Conservation (phyloP, 2,797 vertebrate genomes). For the Scolopax rusticola region DNA sequence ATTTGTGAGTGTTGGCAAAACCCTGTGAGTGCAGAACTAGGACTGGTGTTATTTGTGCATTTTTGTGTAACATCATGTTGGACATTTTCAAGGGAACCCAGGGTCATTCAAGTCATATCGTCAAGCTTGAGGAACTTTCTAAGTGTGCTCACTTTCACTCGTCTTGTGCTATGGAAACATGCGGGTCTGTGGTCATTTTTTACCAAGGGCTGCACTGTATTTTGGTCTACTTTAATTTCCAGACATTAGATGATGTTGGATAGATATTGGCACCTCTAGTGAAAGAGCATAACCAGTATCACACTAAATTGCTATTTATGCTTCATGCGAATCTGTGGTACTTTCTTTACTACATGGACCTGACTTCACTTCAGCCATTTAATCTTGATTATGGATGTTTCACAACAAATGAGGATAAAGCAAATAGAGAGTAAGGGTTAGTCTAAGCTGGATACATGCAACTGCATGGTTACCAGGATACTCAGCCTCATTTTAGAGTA, state of each 20-base stretch:
- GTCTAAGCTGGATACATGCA: neutral
- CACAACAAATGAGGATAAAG: neutral
- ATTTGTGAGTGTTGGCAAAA: neutral
- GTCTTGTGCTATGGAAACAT: neutral
- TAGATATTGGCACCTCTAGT: neutral
- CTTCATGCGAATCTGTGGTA: neutral
- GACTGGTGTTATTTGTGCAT: neutral
- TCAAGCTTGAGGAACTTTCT: neutral
- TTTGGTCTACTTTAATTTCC: neutral
- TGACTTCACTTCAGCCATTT: neutral
- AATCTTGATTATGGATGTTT: neutral
- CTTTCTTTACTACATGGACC: neutral
- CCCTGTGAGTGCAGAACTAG: neutral
- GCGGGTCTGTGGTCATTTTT: neutral
- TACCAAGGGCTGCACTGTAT: neutral
- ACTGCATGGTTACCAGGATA: neutral
- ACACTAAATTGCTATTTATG: neutral
- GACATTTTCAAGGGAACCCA: neutral
- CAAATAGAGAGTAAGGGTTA: neutral
- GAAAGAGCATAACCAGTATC: neutral
- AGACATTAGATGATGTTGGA: neutral
- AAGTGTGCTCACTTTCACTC: neutral
- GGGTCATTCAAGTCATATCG: neutral
- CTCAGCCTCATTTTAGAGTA: neutral
- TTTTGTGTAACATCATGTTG: neutral